phyloP scores from a whole-genome alignment of 2,797 vertebrate genomes.

The Artibeus jamaicensis region DNA sequence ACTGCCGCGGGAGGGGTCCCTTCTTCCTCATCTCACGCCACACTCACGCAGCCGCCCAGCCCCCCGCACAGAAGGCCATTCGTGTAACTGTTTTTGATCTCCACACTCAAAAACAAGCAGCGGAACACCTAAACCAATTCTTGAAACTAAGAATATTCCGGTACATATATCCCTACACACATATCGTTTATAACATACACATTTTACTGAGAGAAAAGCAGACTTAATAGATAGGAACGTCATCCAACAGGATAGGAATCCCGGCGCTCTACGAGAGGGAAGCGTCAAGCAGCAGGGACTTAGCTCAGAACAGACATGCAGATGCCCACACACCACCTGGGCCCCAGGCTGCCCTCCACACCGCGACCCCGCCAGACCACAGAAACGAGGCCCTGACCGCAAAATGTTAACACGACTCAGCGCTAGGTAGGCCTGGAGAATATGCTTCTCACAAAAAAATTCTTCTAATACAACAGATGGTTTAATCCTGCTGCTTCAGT shows the following conservation, averaged over 20 bases:
- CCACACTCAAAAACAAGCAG: neutral
- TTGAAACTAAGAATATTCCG: neutral
- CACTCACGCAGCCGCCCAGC: neutral
- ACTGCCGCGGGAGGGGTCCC: neutral
- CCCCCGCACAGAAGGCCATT: neutral
- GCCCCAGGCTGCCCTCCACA: neutral
- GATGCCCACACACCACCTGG: neutral
- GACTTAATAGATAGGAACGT: neutral
- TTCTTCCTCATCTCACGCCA: neutral
- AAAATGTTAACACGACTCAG: neutral
- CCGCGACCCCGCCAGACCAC: neutral
- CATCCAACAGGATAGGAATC: neutral
- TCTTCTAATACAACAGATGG: neutral
- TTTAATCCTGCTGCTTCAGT: neutral
- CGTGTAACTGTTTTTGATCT: neutral
- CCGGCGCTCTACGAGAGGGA: neutral
- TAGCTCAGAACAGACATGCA: neutral
- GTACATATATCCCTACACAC: neutral
- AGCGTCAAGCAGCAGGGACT: neutral
- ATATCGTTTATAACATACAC: neutral
- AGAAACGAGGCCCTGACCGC: neutral
- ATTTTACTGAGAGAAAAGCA: conserved; percentile 12
- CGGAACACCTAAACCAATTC: neutral
- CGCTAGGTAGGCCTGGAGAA: neutral
- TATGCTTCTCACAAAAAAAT: neutral